A percentile compares a stretch with the other conserved stretches of the same genome.
Evolutionary conservation across 2,113 vertebrate genomes (phyloP).

Genomic region (Brachyistius frenatus): DNA sequence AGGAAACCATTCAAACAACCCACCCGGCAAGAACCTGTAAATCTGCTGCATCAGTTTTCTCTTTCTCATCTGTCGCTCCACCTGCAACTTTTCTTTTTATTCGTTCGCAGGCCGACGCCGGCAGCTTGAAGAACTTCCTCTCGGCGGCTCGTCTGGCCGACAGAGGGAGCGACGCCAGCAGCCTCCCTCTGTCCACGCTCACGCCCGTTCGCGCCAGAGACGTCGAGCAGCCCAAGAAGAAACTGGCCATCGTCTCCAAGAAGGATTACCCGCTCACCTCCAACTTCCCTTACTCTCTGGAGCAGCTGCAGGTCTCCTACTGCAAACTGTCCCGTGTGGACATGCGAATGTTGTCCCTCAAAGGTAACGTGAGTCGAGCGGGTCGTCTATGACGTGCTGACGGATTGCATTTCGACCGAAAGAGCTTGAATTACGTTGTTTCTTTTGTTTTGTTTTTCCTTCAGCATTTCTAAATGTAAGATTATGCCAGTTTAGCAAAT

Average conservation of each 20-base stretch:
- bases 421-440: background rate
- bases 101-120: slow-evolving; percentile 87
- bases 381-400: background rate
- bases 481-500: no score
- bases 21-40: background rate
- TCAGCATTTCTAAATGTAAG: no score
- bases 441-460: no score
- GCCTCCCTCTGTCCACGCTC: slow-evolving; percentile 86
- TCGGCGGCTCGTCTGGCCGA: slow-evolving; percentile 91
- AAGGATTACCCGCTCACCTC: slow-evolving; percentile 95
- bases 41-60: background rate
- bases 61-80: background rate
- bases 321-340: slow-evolving; percentile 93
- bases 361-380: slow-evolving; percentile 57
- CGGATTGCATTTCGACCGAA: background rate
- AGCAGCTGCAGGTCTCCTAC: slow-evolving; percentile 95
- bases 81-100: background rate
- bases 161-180: slow-evolving; percentile 84
- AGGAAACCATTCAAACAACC: slow-evolving; percentile 12
- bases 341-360: slow-evolving; percentile 90
- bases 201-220: slow-evolving; percentile 90
- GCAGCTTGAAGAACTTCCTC: slow-evolving; percentile 92
- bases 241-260: slow-evolving; percentile 91
- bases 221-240: slow-evolving; percentile 95
- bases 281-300: slow-evolving; percentile 92